Conservation (phyloP, 2,797 vertebrate species). For the Neostethus bicornis region DNA sequence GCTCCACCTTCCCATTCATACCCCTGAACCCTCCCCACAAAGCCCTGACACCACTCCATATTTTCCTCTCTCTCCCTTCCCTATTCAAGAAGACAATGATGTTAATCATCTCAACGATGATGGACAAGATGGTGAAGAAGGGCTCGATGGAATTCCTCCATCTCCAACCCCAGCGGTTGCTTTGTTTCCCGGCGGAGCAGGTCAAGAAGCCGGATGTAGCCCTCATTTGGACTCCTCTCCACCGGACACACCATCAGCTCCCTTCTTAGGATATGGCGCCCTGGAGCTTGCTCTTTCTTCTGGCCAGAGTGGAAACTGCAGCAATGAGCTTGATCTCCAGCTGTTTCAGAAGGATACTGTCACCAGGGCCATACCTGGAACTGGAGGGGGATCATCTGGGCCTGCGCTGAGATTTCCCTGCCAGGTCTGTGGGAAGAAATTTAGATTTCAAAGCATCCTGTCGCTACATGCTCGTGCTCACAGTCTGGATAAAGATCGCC, state of each 20-base stretch:
- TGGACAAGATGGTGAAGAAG: conserved; percentile 72
- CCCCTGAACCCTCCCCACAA: conserved; percentile 68
- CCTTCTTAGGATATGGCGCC: conserved; percentile 73
- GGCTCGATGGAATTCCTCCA: conserved; percentile 61
- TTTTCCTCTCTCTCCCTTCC: conserved; percentile 74
- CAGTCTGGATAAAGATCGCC: conserved; percentile 81
- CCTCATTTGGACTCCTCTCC: conserved; percentile 74
- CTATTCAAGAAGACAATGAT: conserved; percentile 53
- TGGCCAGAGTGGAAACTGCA: conserved; percentile 71
- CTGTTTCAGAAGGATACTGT: conserved; percentile 83
- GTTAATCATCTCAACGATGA: conserved; percentile 38
- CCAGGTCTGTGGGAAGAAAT: conserved; percentile 91
- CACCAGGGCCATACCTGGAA: conserved; percentile 59
- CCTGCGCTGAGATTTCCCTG: conserved; percentile 86
- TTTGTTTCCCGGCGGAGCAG: conserved; percentile 74
- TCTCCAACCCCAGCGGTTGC: conserved; percentile 79
- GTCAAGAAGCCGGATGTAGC: conserved; percentile 63
- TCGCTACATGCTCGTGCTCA: conserved; percentile 91
- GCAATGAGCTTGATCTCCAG: conserved; percentile 88
- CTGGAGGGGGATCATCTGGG: conserved; percentile 60
- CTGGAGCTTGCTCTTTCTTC: conserved; percentile 83
- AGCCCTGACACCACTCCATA: conserved; percentile 71
- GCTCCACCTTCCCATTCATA: conserved; percentile 55
- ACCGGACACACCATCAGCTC: conserved; percentile 70
- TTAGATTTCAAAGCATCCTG: conserved; percentile 93